Base-by-base conservation (phyloP, 2,113 vertebrate genomes). In the Brachyhypopomus occidentalis region DNA sequence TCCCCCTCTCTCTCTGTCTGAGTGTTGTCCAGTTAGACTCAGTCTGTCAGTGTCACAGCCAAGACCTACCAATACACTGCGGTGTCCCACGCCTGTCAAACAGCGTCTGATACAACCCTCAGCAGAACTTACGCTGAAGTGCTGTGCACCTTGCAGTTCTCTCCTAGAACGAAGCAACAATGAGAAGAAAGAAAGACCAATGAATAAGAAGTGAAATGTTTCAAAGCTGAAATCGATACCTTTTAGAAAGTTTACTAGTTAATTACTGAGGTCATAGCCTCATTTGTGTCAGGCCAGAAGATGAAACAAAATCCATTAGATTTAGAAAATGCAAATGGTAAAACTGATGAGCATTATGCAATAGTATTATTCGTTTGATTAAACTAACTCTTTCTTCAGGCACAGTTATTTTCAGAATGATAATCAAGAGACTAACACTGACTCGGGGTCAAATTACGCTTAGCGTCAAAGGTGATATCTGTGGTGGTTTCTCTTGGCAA, bases 211-310 rank as follows among this genome's bases (percentile, higher is more conserved):
- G 66, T 14, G 19, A 72, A 63, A 74, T 80, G 25, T n/a, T 86
- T 83, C 80, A 85, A 64, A 84, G 59, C 27, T 83, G 70, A 78
- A 63, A 84, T 82, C 69, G 38, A 81, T 78, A 6, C 36, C 45
- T 66, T 64, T 59, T 58, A 12, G 34, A 64, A 20, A 52, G 60
- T 74, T 64, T 12, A 62, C 19, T 30, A 38, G 45, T 80, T 64
- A 20, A 72, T 17, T 45, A 25, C 20, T 12, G 66, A n/a, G 36
- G 19, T 70, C n/a, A 41, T 12, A 11, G 66, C 38, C 16, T 22
- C 2, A 11, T 70, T 41, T 67, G 34, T 36, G 20, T 19, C 36
- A 5, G 34, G 34, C 25, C 34, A 36, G 17, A 67, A 7, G 30
- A 30, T 30, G 60, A 63, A n/a, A 63, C 6, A 63, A 14, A 6